Evolutionary conservation across 2,113 vertebrate genomes (phyloP), one percentile per base, ranked within the genome.

Genomic region (Dromaius novaehollandiae): DNA sequence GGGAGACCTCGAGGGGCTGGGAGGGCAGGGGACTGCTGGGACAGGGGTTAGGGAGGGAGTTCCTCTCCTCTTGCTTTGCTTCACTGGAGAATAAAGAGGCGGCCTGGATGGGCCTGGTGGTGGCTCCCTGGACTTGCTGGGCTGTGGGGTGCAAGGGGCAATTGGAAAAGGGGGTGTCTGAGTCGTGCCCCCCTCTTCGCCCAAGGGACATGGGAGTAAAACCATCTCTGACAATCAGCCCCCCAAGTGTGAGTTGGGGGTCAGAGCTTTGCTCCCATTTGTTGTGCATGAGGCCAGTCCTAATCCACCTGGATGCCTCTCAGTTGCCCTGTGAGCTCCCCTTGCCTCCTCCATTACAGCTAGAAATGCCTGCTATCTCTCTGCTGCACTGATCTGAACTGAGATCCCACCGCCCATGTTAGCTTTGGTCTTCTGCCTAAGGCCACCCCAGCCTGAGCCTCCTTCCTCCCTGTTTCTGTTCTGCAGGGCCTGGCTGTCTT

Each of bases 51-150:
- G 6, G 38, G 58, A 44, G 26, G 8, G 58, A 4, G 8, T 4
- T 44, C 28, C 82, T 88, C 95, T 90, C 56, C 84, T 82, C 91
- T 95, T 95, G 93, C 96, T 93, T 96, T 94, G 94, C 93, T 96
- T 93, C 82, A 83, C 89, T 95, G 95, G 93, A 95, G 95, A 96
- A 96, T 97, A 96, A 97, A 96, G 90, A 93, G 96, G 96, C 4
- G 83, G 89, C 91, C 82, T 94, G 91, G 96, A 97, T 2, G 46
- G 89, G 93, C 87, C 93, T 97, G 61, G 73, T 84, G 77, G 84
- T 96, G 95, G 74, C 87, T 96, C 69, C 94, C 83, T 97, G 95
- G 56, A 95, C 86, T 96, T 95, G 93, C 77, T 93, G 96, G 86
- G 83, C 86, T 93, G 19, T 74, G 96, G 91, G 89, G 30, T 84